A percentile compares a stretch with the other conserved stretches of the same genome.
phyloP scores from a whole-genome alignment of 1,140 invertebrate species.

The Eriocheir sinensis region DNA sequence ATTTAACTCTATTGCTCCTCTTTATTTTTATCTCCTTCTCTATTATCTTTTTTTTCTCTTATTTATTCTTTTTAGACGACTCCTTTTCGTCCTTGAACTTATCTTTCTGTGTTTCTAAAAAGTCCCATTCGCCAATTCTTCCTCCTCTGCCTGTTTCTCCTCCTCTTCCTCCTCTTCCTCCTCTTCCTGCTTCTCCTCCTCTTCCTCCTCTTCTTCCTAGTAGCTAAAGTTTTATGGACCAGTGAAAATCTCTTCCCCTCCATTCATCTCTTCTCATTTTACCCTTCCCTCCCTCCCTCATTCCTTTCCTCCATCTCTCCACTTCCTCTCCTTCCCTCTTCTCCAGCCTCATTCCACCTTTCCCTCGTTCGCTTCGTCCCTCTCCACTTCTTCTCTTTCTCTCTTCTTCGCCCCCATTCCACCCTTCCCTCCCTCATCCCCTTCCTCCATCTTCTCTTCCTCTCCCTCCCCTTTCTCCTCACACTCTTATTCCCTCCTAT shows the following conservation, averaged over 20 bases:
- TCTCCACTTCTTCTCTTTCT: no score
- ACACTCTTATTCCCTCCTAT: no score
- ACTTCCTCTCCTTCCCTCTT: not conserved
- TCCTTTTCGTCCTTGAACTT: not conserved
- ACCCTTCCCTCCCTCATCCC: no score
- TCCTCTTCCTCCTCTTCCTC: no score
- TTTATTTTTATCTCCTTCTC: not conserved
- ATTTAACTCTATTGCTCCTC: not conserved
- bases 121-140: not conserved
- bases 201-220: no score
- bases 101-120: slow-evolving; percentile 26
- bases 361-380: no score
- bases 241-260: no score
- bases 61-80: not conserved
- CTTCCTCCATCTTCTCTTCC: not conserved
- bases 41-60: not conserved
- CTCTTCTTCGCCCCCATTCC: no score
- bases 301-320: not conserved
- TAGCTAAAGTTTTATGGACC: no score
- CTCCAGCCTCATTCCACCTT: not conserved
- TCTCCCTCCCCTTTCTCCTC: no score
- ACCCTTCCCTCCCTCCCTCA: not conserved
- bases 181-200: no score
- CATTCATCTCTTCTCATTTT: not conserved
- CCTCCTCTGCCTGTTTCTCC: no score